Evolutionary conservation across 2,113 vertebrate genomes (phyloP), one percentile per base, ranked within the genome.

Genomic region (Athene cunicularia): DNA sequence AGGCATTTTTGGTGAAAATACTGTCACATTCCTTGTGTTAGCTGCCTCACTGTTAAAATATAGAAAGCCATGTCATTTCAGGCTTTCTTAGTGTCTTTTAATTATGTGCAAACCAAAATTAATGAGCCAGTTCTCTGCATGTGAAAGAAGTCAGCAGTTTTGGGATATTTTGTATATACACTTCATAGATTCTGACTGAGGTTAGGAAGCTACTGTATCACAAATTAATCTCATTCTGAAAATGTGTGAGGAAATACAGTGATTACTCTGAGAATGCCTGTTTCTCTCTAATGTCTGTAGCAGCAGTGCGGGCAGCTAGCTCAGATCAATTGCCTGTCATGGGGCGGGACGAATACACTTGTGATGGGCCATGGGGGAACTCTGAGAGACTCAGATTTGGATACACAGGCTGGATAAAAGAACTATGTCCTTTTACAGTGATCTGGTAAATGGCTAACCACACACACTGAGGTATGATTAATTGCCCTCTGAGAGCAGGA

Each of bases 201-300:
- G 93, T 94, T 91, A 71, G 89, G 66, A 74, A 95, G 80, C 62
- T 90, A 60, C 93, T 73, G 79, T 86, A 66, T 66, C 91, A 90
- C 53, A 66, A 95, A 97, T 95, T 90, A 93, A 95, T 95, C 75
- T 96, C 63, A 39, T 92, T 92, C 81, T 92, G 75, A 62, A 84
- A 53, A 52, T 90, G 75, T 70, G 93, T 86, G 74, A 96, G 88
- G 53, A 93, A 95, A 95, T 87, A 41, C 93, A 94, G 60, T 87
- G 80, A 89, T 87, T 81, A 71, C 37, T 90, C 64, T 97, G 70
- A 63, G 64, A 83, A 32, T 43, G 59, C 59, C 64, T 35, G 23
- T 71, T 96, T 62, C 63, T 89, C 71, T 83, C 52, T 8, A 11
- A 19, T 26, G 32, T 52, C 50, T 16, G 43, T 3, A 79, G 59